Evolutionary conservation across 1,140 invertebrate species (phyloP).

Genomic region (Philaenus spumarius): DNA sequence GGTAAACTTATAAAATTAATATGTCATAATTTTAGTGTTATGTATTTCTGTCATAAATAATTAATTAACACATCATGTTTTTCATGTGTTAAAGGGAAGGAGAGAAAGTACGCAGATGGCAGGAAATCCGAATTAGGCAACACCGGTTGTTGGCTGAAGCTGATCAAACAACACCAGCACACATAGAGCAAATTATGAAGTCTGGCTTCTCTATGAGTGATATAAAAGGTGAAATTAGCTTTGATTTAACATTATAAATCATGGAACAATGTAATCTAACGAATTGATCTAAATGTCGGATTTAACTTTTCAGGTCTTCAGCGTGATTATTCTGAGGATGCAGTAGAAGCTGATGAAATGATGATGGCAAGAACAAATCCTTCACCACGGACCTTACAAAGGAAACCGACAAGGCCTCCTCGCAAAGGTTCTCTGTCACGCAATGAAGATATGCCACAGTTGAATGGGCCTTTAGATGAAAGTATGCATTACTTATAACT

Average conservation of each 20-base stretch:
- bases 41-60: too few species aligned
- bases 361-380: constrained; percentile 36
- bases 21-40: too few species aligned
- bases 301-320: constrained; percentile 55
- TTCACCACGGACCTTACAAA: constrained; percentile 42
- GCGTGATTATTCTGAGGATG: constrained; percentile 76
- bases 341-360: constrained; percentile 61
- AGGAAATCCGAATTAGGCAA: constrained; percentile 80
- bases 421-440: constrained; percentile 65
- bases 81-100: constrained; percentile 53
- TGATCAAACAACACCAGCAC: constrained; percentile 59
- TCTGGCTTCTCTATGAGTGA: constrained; percentile 91
- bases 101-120: constrained; percentile 77
- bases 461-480: constrained; percentile 12
- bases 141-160: constrained; percentile 65
- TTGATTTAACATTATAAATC: too few species aligned
- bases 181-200: constrained; percentile 86
- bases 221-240: constrained; percentile 64
- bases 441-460: constrained; percentile 37
- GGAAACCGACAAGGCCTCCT: constrained; percentile 57
- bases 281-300: neutral
- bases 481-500: constrained; percentile 4
- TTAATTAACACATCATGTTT: too few species aligned
- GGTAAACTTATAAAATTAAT: too few species aligned
- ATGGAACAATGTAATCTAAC: neutral